Base-by-base conservation (phyloP, 2,888 invertebrate genomes). In the Caenorhabditis sinica region DNA sequence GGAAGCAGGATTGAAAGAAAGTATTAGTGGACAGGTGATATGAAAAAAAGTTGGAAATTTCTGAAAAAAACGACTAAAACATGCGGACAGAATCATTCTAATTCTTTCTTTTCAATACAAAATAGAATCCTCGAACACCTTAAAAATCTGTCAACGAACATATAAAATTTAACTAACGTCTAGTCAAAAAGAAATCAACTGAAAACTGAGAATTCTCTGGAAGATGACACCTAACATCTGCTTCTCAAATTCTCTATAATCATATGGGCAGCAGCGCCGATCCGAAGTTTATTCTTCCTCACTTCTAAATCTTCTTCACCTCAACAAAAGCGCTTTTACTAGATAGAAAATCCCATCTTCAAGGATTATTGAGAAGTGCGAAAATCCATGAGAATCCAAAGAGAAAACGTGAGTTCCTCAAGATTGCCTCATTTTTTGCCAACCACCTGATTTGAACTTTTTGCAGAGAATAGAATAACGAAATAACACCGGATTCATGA, bases 331-430 rank as follows among this genome's bases (percentile, higher is more conserved):
- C 28, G 13, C 56, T 23, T 15, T 5, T 56, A 25, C 53, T 53
- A 8, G 53, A 58, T 23, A 33, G 23, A 40, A 20, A 71, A 61
- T 23, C 63, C 40, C 15, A 61, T 61, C 40, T 25, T 40, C 13
- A 30, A 53, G 69, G 68, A 79, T 71, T 79, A 79, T 68, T 8
- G 33, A 20, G 56, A 79, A 30, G 69, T 69, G 77, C 61, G 28
- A 40, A 51, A 49, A 15, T 43, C 20, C 43, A 60, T 73, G 66
- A 61, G 65, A 65, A 71, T 56, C 53, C 3, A 15, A 6, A 28
- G 65, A 66, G 17, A 53, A 15, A 45, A 66, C 72, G 66, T 72
- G 60, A 40, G 72, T 60, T 36, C 36, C 20, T 13, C 9, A 5
- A 51, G 13, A n/a, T 45, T 61, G 49, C 8, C 20, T 58, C n/a